Conservation (phyloP, 2,113 vertebrate species). For the Elachura formosa region DNA sequence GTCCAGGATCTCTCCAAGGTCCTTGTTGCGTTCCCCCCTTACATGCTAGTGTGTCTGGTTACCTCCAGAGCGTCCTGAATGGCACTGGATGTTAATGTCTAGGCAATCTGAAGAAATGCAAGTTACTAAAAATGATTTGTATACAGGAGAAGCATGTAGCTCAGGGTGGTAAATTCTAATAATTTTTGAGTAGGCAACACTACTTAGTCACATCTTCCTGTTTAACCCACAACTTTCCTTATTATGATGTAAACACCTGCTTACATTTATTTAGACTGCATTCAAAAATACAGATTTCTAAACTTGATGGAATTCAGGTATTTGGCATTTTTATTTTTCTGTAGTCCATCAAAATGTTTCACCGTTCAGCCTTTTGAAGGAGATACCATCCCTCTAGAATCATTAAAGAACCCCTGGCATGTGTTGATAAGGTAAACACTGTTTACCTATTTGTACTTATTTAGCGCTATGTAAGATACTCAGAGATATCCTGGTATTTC, state of each 20-base stretch:
- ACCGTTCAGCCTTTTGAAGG: background rate
- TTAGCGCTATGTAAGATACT: background rate
- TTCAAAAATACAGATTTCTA: background rate
- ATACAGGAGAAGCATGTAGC: background rate
- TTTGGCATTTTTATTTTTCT: background rate
- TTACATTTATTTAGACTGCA: background rate
- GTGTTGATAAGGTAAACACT: rapidly evolving
- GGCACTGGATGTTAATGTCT: too few species aligned
- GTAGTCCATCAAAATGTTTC: background rate
- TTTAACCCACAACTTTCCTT: background rate
- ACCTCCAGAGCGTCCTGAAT: background rate
- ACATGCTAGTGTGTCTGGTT: background rate
- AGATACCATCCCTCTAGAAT: background rate
- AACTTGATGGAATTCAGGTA: background rate
- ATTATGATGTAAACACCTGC: background rate
- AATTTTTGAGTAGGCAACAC: background rate
- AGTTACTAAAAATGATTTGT: background rate
- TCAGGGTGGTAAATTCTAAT: background rate
- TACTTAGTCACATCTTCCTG: background rate
- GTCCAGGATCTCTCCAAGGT: background rate
- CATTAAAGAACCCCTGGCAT: background rate
- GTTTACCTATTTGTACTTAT: background rate
- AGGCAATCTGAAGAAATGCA: background rate
- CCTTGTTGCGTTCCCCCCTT: background rate
- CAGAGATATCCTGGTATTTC: background rate